These are phyloP conservation scores for Pycnomerus fuliginosus DNA, from an alignment of 2,888 invertebrate species.

Conservation along the genomic window DNA sequence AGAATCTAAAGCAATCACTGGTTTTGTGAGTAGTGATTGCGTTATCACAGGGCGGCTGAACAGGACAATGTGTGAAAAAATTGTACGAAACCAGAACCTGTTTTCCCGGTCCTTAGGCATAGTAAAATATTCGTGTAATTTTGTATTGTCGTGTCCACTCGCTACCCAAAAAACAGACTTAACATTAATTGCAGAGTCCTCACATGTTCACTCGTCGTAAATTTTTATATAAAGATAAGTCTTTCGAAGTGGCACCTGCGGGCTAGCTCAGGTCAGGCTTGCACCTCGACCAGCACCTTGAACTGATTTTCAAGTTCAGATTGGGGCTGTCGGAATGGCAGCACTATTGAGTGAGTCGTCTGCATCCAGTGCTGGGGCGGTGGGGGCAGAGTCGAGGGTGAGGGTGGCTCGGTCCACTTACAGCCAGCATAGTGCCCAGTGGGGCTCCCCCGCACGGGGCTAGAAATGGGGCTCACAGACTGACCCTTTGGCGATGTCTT, in stretches of 20 bases:
- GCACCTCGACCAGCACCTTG: conserved; percentile 52
- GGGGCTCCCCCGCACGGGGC: conserved; percentile 29
- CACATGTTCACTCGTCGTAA: conserved; percentile 43
- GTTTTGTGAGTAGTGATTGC: conserved; percentile 28
- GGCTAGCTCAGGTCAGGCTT: conserved; percentile 48
- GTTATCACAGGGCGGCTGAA: conserved; percentile 54
- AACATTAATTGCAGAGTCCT: conserved; percentile 27
- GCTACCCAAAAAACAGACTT: conserved; percentile 45
- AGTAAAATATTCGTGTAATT: conserved; percentile 14
- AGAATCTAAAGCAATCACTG: conserved; percentile 40
- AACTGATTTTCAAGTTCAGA: conserved; percentile 43
- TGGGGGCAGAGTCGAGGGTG: conserved; percentile 69
- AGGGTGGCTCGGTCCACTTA: conserved; percentile 70
- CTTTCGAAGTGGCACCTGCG: conserved; percentile 37
- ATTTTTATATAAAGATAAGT: conserved; percentile 44
- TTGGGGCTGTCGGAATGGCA: conserved; percentile 36
- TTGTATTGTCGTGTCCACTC: conserved; percentile 54
- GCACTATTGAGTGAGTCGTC: conserved; percentile 48
- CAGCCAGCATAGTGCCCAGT: conserved; percentile 62
- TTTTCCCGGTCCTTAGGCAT: conserved; percentile 11
- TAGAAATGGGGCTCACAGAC: conserved; percentile 22
- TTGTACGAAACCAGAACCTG: conserved; percentile 20
- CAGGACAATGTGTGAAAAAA: conserved; percentile 50
- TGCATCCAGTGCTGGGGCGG: conserved; percentile 74
- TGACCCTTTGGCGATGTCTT: conserved; percentile 10